Conservation (phyloP, 2,113 vertebrate species). For the Hemicordylus capensis region DNA sequence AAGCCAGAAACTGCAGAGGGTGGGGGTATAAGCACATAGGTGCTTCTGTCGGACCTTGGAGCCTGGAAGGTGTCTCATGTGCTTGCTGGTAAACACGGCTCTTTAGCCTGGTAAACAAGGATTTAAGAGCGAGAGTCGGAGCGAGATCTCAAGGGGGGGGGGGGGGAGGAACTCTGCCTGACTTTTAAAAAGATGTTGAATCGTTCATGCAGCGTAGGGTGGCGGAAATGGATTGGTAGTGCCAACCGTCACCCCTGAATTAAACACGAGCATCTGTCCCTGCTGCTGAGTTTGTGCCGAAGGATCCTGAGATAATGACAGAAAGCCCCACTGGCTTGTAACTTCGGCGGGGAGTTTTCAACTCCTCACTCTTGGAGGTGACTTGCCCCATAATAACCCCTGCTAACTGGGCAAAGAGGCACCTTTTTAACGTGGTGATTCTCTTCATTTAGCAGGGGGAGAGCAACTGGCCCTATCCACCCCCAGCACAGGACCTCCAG, state of each 20-base stretch:
- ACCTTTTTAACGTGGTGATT: too few relatives aligned
- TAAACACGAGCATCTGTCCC: not conserved
- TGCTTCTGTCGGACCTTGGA: not conserved
- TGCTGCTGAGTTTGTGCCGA: not conserved
- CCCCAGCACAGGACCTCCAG: too few relatives aligned
- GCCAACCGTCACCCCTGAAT: not conserved
- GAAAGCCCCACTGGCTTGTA: too few relatives aligned
- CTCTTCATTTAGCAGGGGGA: too few relatives aligned
- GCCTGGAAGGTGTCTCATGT: not conserved
- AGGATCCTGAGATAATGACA: not conserved
- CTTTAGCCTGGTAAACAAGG: not conserved
- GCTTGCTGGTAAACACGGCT: not conserved
- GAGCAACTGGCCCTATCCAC: too few relatives aligned
- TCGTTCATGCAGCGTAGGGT: not conserved
- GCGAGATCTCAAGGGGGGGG: not conserved
- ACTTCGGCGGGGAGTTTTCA: too few relatives aligned
- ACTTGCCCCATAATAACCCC: too few relatives aligned
- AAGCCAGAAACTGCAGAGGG: too few relatives aligned
- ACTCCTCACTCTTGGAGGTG: too few relatives aligned
- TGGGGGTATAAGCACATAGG: too few relatives aligned
- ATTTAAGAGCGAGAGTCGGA: not conserved
- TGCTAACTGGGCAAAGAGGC: too few relatives aligned
- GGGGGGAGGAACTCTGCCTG: not conserved
- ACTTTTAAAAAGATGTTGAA: too few relatives aligned
- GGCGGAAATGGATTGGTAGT: not conserved